Base-by-base conservation (phyloP, 2,113 vertebrate genomes). In the Sakesphorus luctuosus region DNA sequence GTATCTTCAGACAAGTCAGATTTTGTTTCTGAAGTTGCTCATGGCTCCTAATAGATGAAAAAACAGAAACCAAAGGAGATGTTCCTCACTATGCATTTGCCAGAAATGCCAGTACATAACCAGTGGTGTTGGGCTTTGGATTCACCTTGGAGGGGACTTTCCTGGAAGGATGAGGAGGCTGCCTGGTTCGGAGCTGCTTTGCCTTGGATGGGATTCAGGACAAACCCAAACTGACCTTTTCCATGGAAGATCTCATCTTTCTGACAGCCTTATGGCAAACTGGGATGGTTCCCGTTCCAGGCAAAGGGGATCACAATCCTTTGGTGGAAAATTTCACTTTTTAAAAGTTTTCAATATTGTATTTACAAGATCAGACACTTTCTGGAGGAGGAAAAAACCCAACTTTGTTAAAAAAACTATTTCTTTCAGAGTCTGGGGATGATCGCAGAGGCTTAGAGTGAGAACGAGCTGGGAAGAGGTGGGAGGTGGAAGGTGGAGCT, bases 401-500 rank as follows among this genome's bases (percentile, higher is more conserved):
- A 24, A 2, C 8, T 75, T 59, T 10, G 3, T 50, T 9, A 49
- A 36, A 33, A 33, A 66, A 93, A 7, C 7, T 7, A 1, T 16
- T 73, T 25, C 36, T 66, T 68, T 18, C 29, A 35, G 62, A 61
- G 38, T 21, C 26, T 18, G 55, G 29, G 76, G 29, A 29, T 55
- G 4, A 8, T 31, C 0, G 0, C 26, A 47, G 68, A 44, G 18
- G 20, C 17, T 1, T 7, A 17, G 55, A 33, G 75, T 2, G 67
- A 80, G 72, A 90, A 43, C 26, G 92, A 61, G 74, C 71, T 13
- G 18, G 75, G 67, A 49, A 35, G 83, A 59, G 75, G 58, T 6
- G 71, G 66, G 83, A 59, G 79, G 58, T 5, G 71, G 66, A 68
- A 67, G 3, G 20, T 43, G 65, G n/a, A 0, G 28, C 44, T 76